A percentile compares a stretch with the other conserved stretches of the same genome.
Conservation (phyloP, 2,888 invertebrate genomes). For the Oscheius sp. region DNA sequence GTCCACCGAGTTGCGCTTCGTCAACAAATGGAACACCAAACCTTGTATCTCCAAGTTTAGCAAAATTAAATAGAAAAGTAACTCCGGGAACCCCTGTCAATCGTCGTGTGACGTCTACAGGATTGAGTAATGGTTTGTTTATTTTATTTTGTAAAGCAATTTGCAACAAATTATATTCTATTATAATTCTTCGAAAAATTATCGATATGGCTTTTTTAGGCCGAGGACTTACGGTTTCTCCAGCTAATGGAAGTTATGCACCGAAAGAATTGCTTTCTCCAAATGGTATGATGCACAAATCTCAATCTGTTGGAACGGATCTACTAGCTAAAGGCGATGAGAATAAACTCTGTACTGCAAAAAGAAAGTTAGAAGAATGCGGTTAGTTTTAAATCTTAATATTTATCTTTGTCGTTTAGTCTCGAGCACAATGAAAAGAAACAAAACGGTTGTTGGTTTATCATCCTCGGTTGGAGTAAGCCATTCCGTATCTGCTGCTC, state of each 20-base stretch:
- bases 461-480: slow-evolving; percentile 30
- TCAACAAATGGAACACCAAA: slow-evolving; percentile 64
- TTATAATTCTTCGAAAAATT: neutral
- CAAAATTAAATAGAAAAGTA: slow-evolving; percentile 48
- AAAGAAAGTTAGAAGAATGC: slow-evolving; percentile 45
- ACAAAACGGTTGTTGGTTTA: slow-evolving; percentile 48
- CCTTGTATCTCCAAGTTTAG: slow-evolving; percentile 61
- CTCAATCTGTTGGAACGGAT: slow-evolving; percentile 53
- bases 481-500: slow-evolving; percentile 43
- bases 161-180: neutral
- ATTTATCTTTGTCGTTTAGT: neutral
- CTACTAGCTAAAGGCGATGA: slow-evolving; percentile 37
- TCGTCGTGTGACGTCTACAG: slow-evolving; percentile 48
- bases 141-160: neutral
- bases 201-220: slow-evolving; percentile 23
- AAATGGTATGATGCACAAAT: slow-evolving; percentile 49
- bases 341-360: slow-evolving; percentile 47
- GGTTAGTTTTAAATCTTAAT: neutral
- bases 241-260: slow-evolving; percentile 57
- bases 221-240: slow-evolving; percentile 45
- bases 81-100: slow-evolving; percentile 63
- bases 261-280: slow-evolving; percentile 43
- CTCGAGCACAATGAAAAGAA: slow-evolving; percentile 45
- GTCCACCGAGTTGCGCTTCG: slow-evolving; percentile 45
- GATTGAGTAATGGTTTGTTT: slow-evolving; percentile 36